phyloP scores from a whole-genome alignment of 92 coral and sea anemone genomes.

The Montipora capitata region DNA sequence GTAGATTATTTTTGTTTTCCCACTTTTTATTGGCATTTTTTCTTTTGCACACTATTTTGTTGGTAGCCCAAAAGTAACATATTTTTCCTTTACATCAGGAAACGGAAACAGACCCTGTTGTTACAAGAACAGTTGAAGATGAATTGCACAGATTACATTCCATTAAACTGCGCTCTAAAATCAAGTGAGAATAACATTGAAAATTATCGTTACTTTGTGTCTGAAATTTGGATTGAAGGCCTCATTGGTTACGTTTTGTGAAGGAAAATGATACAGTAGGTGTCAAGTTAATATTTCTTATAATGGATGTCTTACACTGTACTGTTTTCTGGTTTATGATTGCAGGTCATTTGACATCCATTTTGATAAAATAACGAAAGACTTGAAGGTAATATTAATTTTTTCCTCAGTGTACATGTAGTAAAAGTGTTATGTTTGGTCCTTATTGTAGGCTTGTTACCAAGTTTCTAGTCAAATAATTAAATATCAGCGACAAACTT shows the following conservation, averaged over 20 bases:
- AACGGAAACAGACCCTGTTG: constrained; percentile 18
- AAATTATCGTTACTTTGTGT: too few species aligned
- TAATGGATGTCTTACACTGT: too few species aligned
- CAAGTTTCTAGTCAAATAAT: not conserved
- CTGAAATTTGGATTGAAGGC: too few species aligned
- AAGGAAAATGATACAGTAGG: too few species aligned
- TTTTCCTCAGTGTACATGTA: not conserved
- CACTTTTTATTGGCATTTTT: not conserved
- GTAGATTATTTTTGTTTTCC: not conserved
- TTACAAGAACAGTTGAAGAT: constrained; percentile 76
- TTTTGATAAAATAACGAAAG: constrained; percentile 43
- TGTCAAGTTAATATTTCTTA: too few species aligned
- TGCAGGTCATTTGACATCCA: constrained; percentile 83
- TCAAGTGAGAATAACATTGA: constrained; percentile 34
- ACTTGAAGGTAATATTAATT: constrained; percentile 64
- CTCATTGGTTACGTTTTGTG: too few species aligned
- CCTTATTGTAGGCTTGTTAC: not conserved
- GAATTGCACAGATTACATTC: constrained; percentile 78
- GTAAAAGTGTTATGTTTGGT: not conserved
- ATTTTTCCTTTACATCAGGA: constrained; percentile 18
- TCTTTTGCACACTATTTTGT: too few species aligned
- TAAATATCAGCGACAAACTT: too few species aligned
- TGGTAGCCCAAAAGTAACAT: not conserved
- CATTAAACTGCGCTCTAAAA: constrained; percentile 78
- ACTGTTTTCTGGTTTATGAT: not conserved